Evolutionary conservation across 2,113 vertebrate species (phyloP).

Genomic region (Gobio gobio): DNA sequence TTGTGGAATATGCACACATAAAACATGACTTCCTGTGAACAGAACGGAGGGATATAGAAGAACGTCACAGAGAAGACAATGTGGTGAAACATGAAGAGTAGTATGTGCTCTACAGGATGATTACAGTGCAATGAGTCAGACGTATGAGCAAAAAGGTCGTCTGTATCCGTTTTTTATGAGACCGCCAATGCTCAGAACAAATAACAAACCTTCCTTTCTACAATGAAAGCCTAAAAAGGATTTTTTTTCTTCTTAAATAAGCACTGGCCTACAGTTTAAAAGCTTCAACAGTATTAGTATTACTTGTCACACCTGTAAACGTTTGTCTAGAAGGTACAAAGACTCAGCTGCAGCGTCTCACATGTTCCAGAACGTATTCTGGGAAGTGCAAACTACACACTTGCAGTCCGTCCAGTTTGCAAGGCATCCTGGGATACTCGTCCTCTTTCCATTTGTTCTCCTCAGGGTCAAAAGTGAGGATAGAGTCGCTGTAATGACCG

Average conservation of each 20-base stretch:
- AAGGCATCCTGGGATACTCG: constrained; percentile 98
- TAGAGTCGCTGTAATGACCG: constrained; percentile 98
- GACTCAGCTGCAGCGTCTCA: constrained; percentile 91
- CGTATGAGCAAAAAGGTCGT: constrained; percentile 58
- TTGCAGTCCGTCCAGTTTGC: constrained; percentile 98
- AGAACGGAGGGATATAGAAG: constrained; percentile 38
- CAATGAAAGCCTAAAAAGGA: constrained; percentile 52
- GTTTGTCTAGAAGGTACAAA: constrained; percentile 48
- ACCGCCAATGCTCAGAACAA: constrained; percentile 56
- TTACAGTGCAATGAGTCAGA: constrained; percentile 56
- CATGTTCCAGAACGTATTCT: constrained; percentile 95
- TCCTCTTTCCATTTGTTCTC: constrained; percentile 99
- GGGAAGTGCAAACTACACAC: constrained; percentile 98
- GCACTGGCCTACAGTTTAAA: constrained; percentile 71
- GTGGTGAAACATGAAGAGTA: constrained; percentile 42
- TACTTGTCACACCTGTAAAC: constrained; percentile 65
- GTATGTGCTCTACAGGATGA: constrained; percentile 62
- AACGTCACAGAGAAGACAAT: constrained; percentile 51
- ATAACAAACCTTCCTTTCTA: constrained; percentile 37
- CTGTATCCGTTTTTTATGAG: constrained; percentile 58
- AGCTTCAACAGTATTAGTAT: constrained; percentile 56
- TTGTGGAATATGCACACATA: neutral
- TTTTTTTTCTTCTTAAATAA: constrained; percentile 59
- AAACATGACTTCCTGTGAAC: constrained; percentile 44
- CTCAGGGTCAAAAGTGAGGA: constrained; percentile 97